Evolutionary conservation across 2,797 vertebrate species (phyloP).

Genomic region (Hozukius guyotensis): DNA sequence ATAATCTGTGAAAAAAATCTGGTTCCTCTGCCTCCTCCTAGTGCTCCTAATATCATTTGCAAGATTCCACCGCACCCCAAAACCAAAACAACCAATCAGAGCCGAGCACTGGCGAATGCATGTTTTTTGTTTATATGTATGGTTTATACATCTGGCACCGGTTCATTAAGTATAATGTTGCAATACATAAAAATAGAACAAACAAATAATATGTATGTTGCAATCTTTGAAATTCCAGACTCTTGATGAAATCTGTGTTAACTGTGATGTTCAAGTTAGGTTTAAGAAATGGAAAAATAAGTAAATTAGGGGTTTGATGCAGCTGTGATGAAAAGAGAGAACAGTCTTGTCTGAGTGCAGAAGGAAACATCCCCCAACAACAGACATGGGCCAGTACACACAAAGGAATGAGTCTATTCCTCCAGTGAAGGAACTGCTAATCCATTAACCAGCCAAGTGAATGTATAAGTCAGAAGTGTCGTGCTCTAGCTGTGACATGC

Average conservation of each 20-base stretch:
- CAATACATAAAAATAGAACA: no score
- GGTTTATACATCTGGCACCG: not conserved
- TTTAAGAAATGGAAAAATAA: not conserved
- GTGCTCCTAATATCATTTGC: not conserved
- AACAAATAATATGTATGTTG: not conserved
- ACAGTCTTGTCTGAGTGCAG: slow-evolving; percentile 8
- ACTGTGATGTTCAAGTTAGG: not conserved
- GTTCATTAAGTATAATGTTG: not conserved
- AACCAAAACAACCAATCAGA: not conserved
- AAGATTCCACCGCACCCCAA: not conserved
- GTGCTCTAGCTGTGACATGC: slow-evolving; percentile 29
- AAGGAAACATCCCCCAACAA: slow-evolving; percentile 20
- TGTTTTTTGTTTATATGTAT: not conserved
- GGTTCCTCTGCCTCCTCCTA: not conserved
- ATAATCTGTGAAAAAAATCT: no score
- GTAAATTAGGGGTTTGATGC: not conserved
- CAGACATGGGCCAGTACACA: slow-evolving; percentile 27
- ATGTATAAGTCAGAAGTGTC: slow-evolving; percentile 2
- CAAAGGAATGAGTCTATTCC: slow-evolving; percentile 23
- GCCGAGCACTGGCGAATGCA: not conserved
- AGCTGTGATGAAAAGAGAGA: not conserved
- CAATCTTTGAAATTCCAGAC: not conserved
- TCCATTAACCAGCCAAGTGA: slow-evolving; percentile 52
- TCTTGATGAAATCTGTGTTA: not conserved
- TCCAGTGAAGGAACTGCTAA: slow-evolving; percentile 40